phyloP scores from a whole-genome alignment of 2,888 invertebrate genomes.

The Clostera curtula region DNA sequence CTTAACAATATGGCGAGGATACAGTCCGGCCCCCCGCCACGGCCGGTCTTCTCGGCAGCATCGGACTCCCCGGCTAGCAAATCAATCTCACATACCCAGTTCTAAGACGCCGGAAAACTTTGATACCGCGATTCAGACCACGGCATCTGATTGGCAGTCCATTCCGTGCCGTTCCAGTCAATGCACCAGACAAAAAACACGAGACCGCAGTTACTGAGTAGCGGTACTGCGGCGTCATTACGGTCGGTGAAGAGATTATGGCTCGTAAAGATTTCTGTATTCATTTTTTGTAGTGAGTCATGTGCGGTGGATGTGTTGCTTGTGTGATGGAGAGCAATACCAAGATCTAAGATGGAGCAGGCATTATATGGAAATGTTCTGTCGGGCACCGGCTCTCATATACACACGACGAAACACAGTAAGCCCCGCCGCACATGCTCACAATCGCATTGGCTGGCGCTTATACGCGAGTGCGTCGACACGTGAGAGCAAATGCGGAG shows the following conservation, averaged over 20 bases:
- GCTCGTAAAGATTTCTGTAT: too few relatives aligned
- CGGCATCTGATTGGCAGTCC: conserved; percentile 40
- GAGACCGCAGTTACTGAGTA: conserved; percentile 20
- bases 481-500: too few relatives aligned
- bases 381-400: too few relatives aligned
- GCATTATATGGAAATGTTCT: too few relatives aligned
- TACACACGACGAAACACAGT: too few relatives aligned
- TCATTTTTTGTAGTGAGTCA: too few relatives aligned
- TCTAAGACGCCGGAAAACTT: conserved; percentile 42
- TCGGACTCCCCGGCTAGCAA: conserved; percentile 56
- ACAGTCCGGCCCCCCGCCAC: conserved; percentile 68
- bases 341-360: too few relatives aligned
- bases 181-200: conserved; percentile 43
- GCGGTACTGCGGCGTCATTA: conserved; percentile 18
- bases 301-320: too few relatives aligned
- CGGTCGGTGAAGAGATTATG: conserved; percentile 8
- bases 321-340: too few relatives aligned
- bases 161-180: conserved; percentile 58
- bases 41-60: conserved; percentile 68
- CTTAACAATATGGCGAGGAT: conserved; percentile 57
- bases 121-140: conserved; percentile 46
- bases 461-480: too few relatives aligned
- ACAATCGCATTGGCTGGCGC: too few relatives aligned
- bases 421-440: too few relatives aligned
- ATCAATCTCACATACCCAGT: neutral